Evolutionary conservation across 2,113 vertebrate genomes (phyloP), one percentile per base, ranked within the genome.

Genomic region (Bucco capensis): DNA sequence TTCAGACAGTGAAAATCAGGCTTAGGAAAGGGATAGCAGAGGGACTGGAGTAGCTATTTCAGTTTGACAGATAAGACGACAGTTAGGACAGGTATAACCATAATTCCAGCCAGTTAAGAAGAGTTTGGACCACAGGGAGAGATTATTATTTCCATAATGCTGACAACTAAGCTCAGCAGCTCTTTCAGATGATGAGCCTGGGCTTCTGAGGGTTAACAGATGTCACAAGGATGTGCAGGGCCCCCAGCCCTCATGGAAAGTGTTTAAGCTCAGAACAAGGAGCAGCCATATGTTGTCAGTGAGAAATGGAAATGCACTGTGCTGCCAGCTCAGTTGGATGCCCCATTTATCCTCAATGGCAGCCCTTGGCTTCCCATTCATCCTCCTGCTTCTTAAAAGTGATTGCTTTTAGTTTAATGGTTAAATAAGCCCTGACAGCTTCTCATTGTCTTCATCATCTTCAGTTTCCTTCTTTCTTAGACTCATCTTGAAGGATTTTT

Each of bases 201-300:
- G 22, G 14, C 35, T 77, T 8, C 1, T 42, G 28, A 74, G 49
- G 25, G 33, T 72, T 72, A 90, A 49, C n/a, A 90, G 40, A 13
- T 37, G 35, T 5, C 1, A 0, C 5, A 69, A 18, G 12, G 11
- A 24, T 19, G 49, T 67, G 66, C 46, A 75, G 73, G 40, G 79
- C 6, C 18, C 53, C 46, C 71, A 84, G 57, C 13, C 2, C 0
- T 33, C 13, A 27, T 1, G 21, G 75, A 61, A 76, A 21, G 61
- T 23, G 23, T 69, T n/a, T n/a, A 76, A 76, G 18, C 10, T 49
- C 50, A 76, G 89, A 50, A 53, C 21, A 46, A 84, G 50, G 19
- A 61, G 58, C 10, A 46, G 31, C 42, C 0, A 0, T 21, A 17
- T 10, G 19, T 35, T 0, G 0, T 37, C 73, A 60, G 9, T 12